Base-by-base conservation (phyloP, 2,113 vertebrate species). In the Thamnophis sirtalis region DNA sequence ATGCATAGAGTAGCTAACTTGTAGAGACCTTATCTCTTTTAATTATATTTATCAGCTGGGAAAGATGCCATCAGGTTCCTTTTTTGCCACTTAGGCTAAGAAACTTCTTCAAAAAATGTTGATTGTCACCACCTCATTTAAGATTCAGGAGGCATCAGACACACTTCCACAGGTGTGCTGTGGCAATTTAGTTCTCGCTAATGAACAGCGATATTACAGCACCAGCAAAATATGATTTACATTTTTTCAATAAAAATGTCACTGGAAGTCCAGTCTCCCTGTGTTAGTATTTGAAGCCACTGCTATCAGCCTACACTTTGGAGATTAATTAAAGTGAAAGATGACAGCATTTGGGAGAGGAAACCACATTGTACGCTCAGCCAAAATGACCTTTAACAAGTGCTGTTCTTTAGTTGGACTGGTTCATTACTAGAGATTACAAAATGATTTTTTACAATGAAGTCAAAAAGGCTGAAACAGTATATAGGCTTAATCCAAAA, bases 301-400 rank as follows among this genome's bases (percentile, higher is more conserved):
- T 96, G 97, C 95, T 95, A 96, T 94, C 92, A 86, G 93, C 92
- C 91, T 92, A 88, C 93, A 63, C 0, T 15, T 95, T 91, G 97
- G 96, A 96, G 98, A 96, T 97, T 98, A 98, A 98, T 98, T 98
- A 98, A 97, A 96, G 96, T 92, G 58, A 95, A 97, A 95, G 96
- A 96, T 97, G 97, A 98, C 98, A 98, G 97, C 90, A 91, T 93
- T 96, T 92, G 93, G 89, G 94, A 97, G 94, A 94, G 95, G 93
- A 94, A 94, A 93, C 93, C 93, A 80, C 95, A 96, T 93, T 96
- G 93, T 94, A 56, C 92, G 87, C 96, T 95, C 43, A 85, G 92
- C 93, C 96, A 95, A 92, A 96, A 95, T 97, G 98, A 98, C 98
- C 98, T 98, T 98, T 98, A 96, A 60, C 86, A 56, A 96, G 93